Conservation (phyloP, 2,797 vertebrate genomes). For the Acridotheres tristis region DNA sequence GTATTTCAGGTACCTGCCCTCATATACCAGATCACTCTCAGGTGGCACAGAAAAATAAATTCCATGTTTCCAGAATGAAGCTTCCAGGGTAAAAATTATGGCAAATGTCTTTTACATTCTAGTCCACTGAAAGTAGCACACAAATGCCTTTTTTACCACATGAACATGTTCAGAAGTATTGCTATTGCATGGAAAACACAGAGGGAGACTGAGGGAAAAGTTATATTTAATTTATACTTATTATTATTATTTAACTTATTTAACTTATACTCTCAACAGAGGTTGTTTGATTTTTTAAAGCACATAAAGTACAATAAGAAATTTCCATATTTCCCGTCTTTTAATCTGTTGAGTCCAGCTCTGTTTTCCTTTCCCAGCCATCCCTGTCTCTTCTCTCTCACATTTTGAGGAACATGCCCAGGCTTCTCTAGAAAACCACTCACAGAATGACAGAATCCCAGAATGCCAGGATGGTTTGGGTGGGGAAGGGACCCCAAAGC, state of each 20-base stretch:
- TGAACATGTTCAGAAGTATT: background rate
- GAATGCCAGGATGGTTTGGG: background rate
- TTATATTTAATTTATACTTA: background rate
- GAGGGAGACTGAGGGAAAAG: background rate
- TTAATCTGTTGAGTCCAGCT: background rate
- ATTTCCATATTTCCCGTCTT: background rate
- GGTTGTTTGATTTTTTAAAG: background rate
- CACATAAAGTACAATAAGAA: background rate
- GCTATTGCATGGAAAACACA: background rate
- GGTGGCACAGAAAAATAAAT: background rate
- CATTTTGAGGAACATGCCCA: background rate
- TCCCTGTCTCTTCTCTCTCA: background rate
- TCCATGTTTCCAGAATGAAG: background rate
- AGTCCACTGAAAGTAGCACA: background rate
- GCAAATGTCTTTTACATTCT: background rate
- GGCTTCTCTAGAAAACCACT: background rate
- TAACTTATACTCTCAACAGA: background rate
- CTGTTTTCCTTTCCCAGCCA: background rate
- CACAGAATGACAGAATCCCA: rapidly evolving
- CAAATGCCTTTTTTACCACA: background rate
- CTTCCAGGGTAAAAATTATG: background rate
- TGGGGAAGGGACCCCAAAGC: background rate
- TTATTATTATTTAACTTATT: too few species aligned
- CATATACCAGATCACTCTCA: background rate
- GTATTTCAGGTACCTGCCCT: background rate